Evolutionary conservation across 1,140 invertebrate species (phyloP).

Genomic region (Lithobius niger): DNA sequence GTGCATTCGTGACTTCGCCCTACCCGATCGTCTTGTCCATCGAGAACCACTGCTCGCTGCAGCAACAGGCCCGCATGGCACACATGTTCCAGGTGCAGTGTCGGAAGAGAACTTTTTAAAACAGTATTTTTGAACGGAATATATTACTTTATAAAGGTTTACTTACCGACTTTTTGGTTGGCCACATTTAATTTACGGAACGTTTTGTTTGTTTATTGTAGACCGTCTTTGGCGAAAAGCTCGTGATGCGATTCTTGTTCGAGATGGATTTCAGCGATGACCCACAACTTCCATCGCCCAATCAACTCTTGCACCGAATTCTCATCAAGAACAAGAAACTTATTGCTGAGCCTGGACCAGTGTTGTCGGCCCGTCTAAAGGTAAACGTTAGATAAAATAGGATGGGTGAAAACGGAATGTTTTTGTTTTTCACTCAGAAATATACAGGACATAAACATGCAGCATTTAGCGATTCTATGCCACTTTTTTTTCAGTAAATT

Average conservation of each 20-base stretch:
- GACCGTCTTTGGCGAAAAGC: constrained; percentile 79
- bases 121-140: too few relatives aligned
- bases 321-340: constrained; percentile 76
- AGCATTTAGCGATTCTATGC: constrained; percentile 14
- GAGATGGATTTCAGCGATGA: constrained; percentile 79
- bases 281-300: constrained; percentile 65
- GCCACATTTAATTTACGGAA: too few relatives aligned
- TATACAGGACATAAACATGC: neutral
- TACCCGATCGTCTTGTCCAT: constrained; percentile 90
- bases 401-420: constrained; percentile 1
- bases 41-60: constrained; percentile 90
- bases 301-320: constrained; percentile 69
- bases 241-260: constrained; percentile 78
- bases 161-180: too few relatives aligned
- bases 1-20: constrained; percentile 77
- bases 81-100: constrained; percentile 71
- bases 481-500: neutral
- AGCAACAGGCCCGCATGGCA: constrained; percentile 87
- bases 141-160: too few relatives aligned
- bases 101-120: too few relatives aligned
- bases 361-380: constrained; percentile 9
- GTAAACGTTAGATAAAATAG: neutral
- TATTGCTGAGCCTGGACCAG: constrained; percentile 19
- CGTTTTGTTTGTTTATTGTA: constrained; percentile 32
- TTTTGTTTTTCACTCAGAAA: neutral